Evolutionary conservation across 2,888 invertebrate genomes (phyloP).

Genomic region (Nemurella pictetii): DNA sequence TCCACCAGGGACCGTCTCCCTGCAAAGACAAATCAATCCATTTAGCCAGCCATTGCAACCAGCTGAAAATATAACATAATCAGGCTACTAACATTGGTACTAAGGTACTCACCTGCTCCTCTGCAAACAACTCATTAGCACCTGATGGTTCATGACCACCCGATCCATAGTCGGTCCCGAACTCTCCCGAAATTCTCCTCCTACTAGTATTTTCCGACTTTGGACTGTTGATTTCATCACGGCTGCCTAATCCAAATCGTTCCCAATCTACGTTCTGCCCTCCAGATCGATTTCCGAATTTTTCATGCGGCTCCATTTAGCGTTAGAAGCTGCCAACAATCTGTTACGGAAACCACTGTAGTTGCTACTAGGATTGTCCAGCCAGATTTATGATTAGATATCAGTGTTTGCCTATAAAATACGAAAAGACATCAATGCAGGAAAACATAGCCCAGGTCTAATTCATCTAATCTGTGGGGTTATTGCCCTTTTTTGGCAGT

Average conservation of each 20-base stretch:
- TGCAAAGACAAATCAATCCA: conserved; percentile 49
- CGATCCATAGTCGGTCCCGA: conserved; percentile 74
- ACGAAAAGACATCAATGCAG: not conserved
- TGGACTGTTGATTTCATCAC: conserved; percentile 50
- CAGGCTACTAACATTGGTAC: too few species aligned
- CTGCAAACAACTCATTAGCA: conserved; percentile 88
- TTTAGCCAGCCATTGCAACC: not conserved
- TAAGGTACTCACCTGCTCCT: conserved; percentile 78
- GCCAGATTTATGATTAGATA: not conserved
- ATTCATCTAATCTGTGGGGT: not conserved
- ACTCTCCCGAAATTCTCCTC: conserved; percentile 75
- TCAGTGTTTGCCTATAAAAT: not conserved
- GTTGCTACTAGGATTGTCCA: not conserved
- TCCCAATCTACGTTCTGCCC: conserved; percentile 56
- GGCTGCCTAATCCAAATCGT: conserved; percentile 56
- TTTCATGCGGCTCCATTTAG: conserved; percentile 16
- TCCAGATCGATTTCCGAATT: not conserved
- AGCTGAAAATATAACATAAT: not conserved
- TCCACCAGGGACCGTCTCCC: conserved; percentile 92
- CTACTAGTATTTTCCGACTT: conserved; percentile 58
- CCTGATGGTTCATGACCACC: conserved; percentile 85
- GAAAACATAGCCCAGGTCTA: too few species aligned
- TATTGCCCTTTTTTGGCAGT: not conserved
- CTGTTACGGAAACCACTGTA: not conserved
- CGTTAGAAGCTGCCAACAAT: not conserved